Evolutionary conservation across 2,113 vertebrate genomes (phyloP), one percentile per base, ranked within the genome.

Genomic region (Mustela lutreola): DNA sequence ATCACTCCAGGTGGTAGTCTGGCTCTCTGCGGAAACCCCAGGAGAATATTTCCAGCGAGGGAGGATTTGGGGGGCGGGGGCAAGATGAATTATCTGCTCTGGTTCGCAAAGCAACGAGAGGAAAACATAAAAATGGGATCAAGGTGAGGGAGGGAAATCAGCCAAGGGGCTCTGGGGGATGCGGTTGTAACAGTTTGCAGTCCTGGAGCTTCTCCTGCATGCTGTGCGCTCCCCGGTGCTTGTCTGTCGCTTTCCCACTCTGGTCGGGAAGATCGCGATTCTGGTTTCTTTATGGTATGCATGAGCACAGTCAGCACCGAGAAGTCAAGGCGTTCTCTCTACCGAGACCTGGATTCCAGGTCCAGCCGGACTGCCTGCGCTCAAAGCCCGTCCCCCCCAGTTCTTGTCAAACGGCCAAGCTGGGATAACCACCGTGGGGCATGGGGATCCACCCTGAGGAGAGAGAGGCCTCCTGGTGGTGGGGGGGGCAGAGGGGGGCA

Each of bases 51-150:
- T n/a, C 58, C 18, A 50, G 22, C 1, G 2, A 36, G 96, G 26
- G 63, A 76, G 80, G 89, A 87, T 91, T 97, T 93, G 36, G 71
- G 78, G 91, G 50, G 39, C 39, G 39, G 42, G n/a, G 63, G 87
- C 31, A n/a, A 90, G 88, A 94, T n/a, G 48, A 80, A 95, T 88
- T 24, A 33, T 18, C 4, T 24, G 11, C 89, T 75, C n/a, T 26
- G 8, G 7, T 85, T 15, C 67, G 76, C 60, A 70, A 75, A 53
- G 19, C 28, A 67, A 73, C 83, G 39, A 78, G 76, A 76, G 65
- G 62, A 92, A 62, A 82, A 45, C 39, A 39, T 89, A 73, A 75
- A 83, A 31, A 62, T n/a, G 65, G 78, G 76, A 56, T 70, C 31
- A 56, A 26, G 58, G 22, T 39, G 12, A 75, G 65, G 0, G 8